Percentiles rank a stretch among this genome's conserved stretches.
phyloP scores from a whole-genome alignment of 2,888 invertebrate genomes.

The Linnaemya vulpina region DNA sequence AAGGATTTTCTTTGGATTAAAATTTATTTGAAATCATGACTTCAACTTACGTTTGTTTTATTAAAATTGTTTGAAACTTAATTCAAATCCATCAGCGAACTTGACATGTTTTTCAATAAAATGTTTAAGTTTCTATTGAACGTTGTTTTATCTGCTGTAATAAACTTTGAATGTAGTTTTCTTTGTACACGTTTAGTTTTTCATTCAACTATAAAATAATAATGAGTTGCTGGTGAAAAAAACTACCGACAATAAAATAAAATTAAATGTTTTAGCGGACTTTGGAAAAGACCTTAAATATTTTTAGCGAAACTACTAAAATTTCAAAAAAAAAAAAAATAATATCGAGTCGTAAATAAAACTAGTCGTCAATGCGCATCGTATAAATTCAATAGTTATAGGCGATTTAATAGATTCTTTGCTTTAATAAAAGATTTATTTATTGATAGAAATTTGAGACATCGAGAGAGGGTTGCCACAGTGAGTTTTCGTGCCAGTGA shows the following conservation, averaged over 20 bases:
- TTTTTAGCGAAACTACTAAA: conserved; percentile 41
- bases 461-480: no score
- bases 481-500: no score
- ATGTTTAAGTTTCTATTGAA: background rate
- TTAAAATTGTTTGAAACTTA: conserved; percentile 13
- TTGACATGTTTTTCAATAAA: conserved; percentile 37
- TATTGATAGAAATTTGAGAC: no score
- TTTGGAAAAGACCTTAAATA: conserved; percentile 59
- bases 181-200: background rate
- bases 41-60: background rate
- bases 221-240: conserved; percentile 46
- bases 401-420: background rate
- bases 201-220: conserved; percentile 27
- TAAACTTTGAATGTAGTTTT: conserved; percentile 7
- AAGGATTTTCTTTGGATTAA: background rate
- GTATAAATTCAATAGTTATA: background rate
- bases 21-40: background rate
- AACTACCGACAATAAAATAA: conserved; percentile 24
- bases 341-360: conserved; percentile 9
- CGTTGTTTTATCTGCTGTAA: conserved; percentile 14
- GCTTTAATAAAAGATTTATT: background rate
- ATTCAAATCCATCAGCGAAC: conserved; percentile 41
- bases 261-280: conserved; percentile 41
- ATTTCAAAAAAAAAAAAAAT: background rate
- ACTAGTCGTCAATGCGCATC: background rate